Evolutionary conservation across 64 coral and sea anemone genomes (phyloP), one percentile per base, ranked within the genome.

Genomic region (Anthopleura sola): DNA sequence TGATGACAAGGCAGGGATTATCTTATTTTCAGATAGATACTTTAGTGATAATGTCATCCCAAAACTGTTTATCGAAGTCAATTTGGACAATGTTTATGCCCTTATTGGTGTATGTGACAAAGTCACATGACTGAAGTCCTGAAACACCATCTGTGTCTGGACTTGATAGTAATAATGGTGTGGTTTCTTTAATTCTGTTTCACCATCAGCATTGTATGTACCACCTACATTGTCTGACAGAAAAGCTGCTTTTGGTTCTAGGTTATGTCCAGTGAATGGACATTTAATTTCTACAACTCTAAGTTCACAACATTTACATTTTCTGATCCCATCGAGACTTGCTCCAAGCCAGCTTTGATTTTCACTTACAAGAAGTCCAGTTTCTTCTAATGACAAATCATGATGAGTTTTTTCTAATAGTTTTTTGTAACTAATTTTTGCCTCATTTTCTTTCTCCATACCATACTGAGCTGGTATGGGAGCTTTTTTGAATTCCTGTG

Each of bases 241-340:
- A 57, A 90, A 90, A 75, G 88, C 88, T 75, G 49, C 32, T 84
- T 90, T 90, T 21, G 88, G 88, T 62, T 90, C 81, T 76, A 90
- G 88, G 49, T 75, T 32, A 47, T 55, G 50, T 10, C 88, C 88
- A 55, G 83, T 90, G 76, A 84, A 84, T 55, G 88, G 81, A 83
- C 88, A 90, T 85, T 90, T 90, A 38, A 90, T 75, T 57, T 90
- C 84, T 7, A 75, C 85, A 86, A 86, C 85, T 15, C 56, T 68
- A 23, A 55, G 60, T 46, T 86, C 19, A 75, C 85, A 86, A 86
- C 85, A 86, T 18, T 75, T 86, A 75, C 64, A 86, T 24, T 75
- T 69, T 31, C 64, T 40, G 24, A 75, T 75, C 6, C 37, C 64
- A 86, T 86, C 85, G 28, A 29, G 60, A 24, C 84, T 86, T 86